Evolutionary conservation across 2,113 vertebrate genomes (phyloP).

Genomic region (Lophotis ruficrista): DNA sequence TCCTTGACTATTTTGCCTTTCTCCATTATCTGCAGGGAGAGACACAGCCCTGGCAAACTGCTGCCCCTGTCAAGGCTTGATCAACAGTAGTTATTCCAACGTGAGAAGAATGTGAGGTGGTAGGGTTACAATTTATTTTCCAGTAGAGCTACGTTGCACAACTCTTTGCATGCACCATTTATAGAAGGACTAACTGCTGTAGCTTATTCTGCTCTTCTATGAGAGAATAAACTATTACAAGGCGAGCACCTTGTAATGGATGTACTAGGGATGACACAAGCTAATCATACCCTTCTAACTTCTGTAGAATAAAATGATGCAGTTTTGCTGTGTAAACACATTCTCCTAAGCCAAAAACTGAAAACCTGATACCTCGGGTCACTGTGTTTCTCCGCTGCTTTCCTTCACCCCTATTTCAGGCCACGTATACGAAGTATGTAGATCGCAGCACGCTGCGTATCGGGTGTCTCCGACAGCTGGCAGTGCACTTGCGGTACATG

Average conservation of each 20-base stretch:
- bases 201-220: not conserved
- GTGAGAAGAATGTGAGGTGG: not conserved
- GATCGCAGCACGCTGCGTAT: not conserved
- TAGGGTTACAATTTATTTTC: not conserved
- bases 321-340: not conserved
- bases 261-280: not conserved
- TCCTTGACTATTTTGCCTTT: not conserved
- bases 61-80: not conserved
- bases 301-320: not conserved
- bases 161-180: not conserved
- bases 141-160: not conserved
- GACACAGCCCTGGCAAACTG: not conserved
- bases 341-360: not conserved
- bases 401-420: conserved; percentile 38
- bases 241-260: not conserved
- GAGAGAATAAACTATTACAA: not conserved
- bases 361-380: not conserved
- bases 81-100: not conserved
- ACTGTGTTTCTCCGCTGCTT: not conserved
- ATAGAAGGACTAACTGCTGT: not conserved
- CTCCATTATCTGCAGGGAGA: not conserved
- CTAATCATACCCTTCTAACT: not conserved
- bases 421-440: not conserved
- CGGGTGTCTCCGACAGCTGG: conserved; percentile 19
- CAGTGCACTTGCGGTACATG: not conserved